Conservation (phyloP, 1,140 invertebrate species). For the Idris sp. region DNA sequence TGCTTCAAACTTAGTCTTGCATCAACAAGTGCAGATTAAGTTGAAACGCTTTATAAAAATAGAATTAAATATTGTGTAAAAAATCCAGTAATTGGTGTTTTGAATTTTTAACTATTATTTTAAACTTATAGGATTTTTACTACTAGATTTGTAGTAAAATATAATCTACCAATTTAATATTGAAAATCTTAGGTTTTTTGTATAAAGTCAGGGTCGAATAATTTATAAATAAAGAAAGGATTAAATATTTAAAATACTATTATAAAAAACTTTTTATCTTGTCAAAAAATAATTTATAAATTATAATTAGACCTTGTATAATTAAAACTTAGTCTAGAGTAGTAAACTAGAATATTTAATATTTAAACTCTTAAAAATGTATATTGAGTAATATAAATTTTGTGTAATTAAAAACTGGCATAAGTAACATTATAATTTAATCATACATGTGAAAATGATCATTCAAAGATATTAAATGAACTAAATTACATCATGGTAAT, state of each 20-base stretch:
- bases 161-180: constrained; percentile 14
- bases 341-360: constrained; percentile 26
- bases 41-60: too few species aligned
- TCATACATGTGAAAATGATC: too few species aligned
- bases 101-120: not conserved
- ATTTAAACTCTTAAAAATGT: constrained; percentile 18
- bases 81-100: too few species aligned
- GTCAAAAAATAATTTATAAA: not conserved
- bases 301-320: constrained; percentile 8
- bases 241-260: too few species aligned
- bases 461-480: too few species aligned
- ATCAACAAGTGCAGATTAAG: too few species aligned
- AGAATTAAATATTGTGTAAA: too few species aligned
- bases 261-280: too few species aligned
- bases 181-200: constrained; percentile 1
- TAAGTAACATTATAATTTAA: too few species aligned
- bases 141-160: constrained; percentile 39
- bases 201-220: constrained; percentile 13
- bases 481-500: too few species aligned
- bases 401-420: too few species aligned
- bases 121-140: constrained; percentile 31
- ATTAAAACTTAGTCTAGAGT: constrained; percentile 24
- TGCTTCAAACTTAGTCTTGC: too few species aligned
- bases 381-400: constrained; percentile 11
- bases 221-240: constrained; percentile 6